Evolutionary conservation across 2,888 invertebrate genomes (phyloP), one percentile per base, ranked within the genome.

Genomic region (Tanytarsus gracilentus): DNA sequence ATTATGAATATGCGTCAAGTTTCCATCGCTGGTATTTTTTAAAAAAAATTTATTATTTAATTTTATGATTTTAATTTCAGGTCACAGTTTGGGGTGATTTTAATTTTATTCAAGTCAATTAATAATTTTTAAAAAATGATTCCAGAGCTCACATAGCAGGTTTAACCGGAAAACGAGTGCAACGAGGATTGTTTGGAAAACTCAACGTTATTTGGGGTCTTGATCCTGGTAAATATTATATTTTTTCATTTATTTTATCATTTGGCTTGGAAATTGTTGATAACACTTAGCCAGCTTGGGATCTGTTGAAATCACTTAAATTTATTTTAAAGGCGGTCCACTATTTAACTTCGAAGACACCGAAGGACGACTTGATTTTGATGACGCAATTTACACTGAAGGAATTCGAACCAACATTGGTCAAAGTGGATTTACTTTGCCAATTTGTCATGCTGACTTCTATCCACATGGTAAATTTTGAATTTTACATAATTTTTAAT

Each of bases 61-160:
- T n/a, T n/a, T n/a, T n/a, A n/a, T n/a, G n/a, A n/a, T n/a, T n/a
- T n/a, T n/a, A n/a, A n/a, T n/a, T n/a, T n/a, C n/a, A n/a, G 50
- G 78, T 0, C 78, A 78, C 61, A 77, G 77, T 49, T 69, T 78
- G 16, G 78, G 78, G n/a, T n/a, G n/a, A n/a, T n/a, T n/a, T n/a
- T n/a, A n/a, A n/a, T n/a, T n/a, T n/a, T n/a, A n/a, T n/a, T n/a
- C n/a, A n/a, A n/a, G n/a, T n/a, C n/a, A n/a, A n/a, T n/a, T n/a
- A n/a, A n/a, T n/a, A n/a, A n/a, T n/a, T n/a, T n/a, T n/a, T n/a
- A n/a, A n/a, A n/a, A n/a, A n/a, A n/a, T n/a, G n/a, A n/a, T n/a
- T n/a, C n/a, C n/a, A n/a, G 78, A 0, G 77, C 78, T 2, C 78
- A 78, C 62, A 77, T 78, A 2, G 78, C 77, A 25, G 78, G 78